Evolutionary conservation across 23 tunicate species (phyloP).

Genomic region (Trididemnum nubilum): DNA sequence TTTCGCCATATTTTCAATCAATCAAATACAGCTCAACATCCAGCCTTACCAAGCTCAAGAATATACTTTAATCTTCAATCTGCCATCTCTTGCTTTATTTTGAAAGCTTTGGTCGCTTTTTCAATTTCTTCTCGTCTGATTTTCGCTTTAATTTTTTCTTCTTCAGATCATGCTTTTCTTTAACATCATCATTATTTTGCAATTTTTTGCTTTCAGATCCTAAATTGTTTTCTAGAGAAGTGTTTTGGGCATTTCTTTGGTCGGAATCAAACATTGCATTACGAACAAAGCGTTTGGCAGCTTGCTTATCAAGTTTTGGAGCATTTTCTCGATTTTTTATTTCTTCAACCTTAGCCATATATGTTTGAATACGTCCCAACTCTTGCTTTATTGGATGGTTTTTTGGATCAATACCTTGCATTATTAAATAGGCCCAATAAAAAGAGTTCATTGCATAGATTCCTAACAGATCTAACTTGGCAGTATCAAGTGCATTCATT

Average conservation of each 20-base stretch:
- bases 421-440: conserved; percentile 70
- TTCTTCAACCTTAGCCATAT: conserved; percentile 73
- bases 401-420: conserved; percentile 72
- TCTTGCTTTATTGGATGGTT: conserved; percentile 71
- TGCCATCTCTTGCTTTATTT: too few species aligned
- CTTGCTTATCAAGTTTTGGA: conserved; percentile 59
- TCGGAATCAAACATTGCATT: conserved; percentile 74
- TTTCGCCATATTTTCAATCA: too few species aligned
- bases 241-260: background rate
- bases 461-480: conserved; percentile 61
- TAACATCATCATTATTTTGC: too few species aligned
- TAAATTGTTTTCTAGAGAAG: too few species aligned
- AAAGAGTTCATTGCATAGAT: conserved; percentile 70
- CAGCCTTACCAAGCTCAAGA: too few species aligned
- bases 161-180: too few species aligned
- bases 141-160: too few species aligned
- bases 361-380: conserved; percentile 60
- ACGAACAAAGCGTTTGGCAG: conserved; percentile 66
- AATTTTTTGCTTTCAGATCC: too few species aligned
- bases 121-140: too few species aligned
- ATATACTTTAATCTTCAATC: too few species aligned
- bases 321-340: conserved; percentile 76
- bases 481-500: conserved; percentile 45
- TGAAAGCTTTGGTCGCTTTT: too few species aligned
- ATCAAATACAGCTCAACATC: too few species aligned